These are phyloP conservation scores for Nasonia oneida DNA, from an alignment of 2,888 invertebrate genomes.

Conservation along the genomic window DNA sequence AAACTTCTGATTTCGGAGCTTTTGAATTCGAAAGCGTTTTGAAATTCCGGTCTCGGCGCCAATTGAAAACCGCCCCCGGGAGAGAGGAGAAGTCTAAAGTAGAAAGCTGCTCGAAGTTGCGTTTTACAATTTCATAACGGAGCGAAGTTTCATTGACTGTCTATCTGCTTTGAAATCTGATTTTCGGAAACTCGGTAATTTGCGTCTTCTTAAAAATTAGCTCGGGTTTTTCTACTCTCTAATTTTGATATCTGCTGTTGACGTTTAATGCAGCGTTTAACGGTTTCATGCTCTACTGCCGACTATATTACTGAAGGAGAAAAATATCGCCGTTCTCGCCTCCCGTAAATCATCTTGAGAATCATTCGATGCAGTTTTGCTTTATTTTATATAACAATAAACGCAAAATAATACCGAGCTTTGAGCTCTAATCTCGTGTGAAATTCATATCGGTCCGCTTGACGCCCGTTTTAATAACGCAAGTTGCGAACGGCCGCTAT, in stretches of 20 bases:
- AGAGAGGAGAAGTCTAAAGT: background rate
- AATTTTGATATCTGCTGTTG: background rate
- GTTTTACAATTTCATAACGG: slow-evolving; percentile 24
- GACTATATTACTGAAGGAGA: background rate
- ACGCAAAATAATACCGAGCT: background rate
- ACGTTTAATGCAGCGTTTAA: slow-evolving; percentile 20
- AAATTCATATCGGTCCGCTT: background rate
- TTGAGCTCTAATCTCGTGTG: background rate
- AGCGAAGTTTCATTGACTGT: background rate
- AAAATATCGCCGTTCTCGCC: no score
- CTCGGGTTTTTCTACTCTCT: background rate
- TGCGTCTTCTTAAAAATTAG: background rate
- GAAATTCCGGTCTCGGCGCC: slow-evolving; percentile 24
- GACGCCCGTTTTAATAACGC: background rate
- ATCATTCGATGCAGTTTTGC: background rate
- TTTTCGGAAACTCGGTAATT: background rate
- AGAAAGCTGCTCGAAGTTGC: background rate
- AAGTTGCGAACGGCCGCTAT: background rate
- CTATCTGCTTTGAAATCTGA: background rate
- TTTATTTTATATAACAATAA: no score
- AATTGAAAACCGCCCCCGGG: slow-evolving; percentile 24
- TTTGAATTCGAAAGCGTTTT: slow-evolving; percentile 26
- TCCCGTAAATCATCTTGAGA: background rate
- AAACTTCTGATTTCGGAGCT: slow-evolving; percentile 15
- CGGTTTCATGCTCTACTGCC: slow-evolving; percentile 52